Base-by-base conservation (phyloP, 2,113 vertebrate species). In the Halichoerus grypus region DNA sequence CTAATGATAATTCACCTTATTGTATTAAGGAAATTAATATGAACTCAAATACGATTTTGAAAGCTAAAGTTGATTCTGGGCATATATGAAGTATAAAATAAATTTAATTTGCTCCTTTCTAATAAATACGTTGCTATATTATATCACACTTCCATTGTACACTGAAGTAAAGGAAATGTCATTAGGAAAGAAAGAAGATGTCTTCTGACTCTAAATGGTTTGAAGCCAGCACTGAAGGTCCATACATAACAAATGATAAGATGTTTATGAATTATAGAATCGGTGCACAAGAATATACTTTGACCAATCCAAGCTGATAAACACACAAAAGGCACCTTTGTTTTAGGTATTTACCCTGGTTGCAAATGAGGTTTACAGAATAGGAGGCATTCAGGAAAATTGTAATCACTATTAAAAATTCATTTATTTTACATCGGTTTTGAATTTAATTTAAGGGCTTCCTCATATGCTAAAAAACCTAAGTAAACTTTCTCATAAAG, bases 401-500 rank as follows among this genome's bases (percentile, higher is more conserved):
- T 74, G 5, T 4, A 77, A 24, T 67, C 16, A 72, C 26, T 92
- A 7, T 80, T 51, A 74, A 74, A 69, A 21, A 8, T 42, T 79
- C 4, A 71, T 39, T 72, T 49, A 65, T 67, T 92, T 72, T 69
- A 31, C 28, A 55, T 24, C 2, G 12, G 0, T 77, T 79, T 67
- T 19, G 4, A 2, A 57, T 65, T 96, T 80, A 42, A 49, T 65
- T 87, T 57, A 88, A 97, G 16, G 24, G 4, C 5, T 65, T 71
- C 13, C 21, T 82, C 33, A 76, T 65, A 80, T 19, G 3, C 53
- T 93, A 61, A 84, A 84, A 94, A 46, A 39, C 2, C 26, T 69
- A 67, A 95, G 87, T 88, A 26, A 95, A 84, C 8, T 65, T 94
- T 95, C 21, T 71, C 36, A 49, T 53, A 59, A 76, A 80, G 39